These are phyloP conservation scores for Lucilia sericata DNA, from an alignment of 1,140 invertebrate genomes.

Conservation along the genomic window DNA sequence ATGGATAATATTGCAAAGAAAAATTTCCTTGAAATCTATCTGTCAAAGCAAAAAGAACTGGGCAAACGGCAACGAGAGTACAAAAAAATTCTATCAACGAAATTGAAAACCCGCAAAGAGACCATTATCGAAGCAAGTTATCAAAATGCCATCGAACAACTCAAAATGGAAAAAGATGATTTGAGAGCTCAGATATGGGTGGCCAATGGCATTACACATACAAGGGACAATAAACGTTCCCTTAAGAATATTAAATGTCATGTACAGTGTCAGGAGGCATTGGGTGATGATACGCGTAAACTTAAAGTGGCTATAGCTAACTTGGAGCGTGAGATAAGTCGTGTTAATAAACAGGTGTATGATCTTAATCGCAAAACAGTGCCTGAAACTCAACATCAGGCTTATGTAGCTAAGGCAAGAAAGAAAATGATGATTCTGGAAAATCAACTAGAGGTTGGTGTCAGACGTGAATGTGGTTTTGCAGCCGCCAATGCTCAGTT, in stretches of 20 bases:
- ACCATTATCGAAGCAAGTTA: constrained; percentile 61
- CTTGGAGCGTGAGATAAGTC: constrained; percentile 48
- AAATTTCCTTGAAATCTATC: constrained; percentile 57
- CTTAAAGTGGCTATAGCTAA: constrained; percentile 46
- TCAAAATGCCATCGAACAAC: constrained; percentile 61
- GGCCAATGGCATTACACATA: constrained; percentile 53
- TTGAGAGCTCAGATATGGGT: constrained; percentile 64
- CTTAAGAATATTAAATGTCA: constrained; percentile 47
- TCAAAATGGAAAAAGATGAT: constrained; percentile 60
- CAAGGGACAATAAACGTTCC: constrained; percentile 31
- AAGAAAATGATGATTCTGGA: constrained; percentile 48
- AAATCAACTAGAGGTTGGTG: constrained; percentile 48
- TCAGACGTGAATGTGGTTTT: constrained; percentile 48
- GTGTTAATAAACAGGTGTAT: constrained; percentile 48
- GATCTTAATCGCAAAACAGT: constrained; percentile 49
- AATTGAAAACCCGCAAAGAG: constrained; percentile 59
- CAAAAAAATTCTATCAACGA: constrained; percentile 60
- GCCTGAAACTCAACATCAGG: constrained; percentile 49
- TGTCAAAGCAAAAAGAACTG: constrained; percentile 60
- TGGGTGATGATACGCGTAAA: constrained; percentile 47
- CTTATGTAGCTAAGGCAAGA: constrained; percentile 41
- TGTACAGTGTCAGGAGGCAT: constrained; percentile 47
- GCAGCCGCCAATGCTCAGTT: constrained; percentile 45
- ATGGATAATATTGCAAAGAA: constrained; percentile 47
- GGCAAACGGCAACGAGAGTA: constrained; percentile 63